Evolutionary conservation across 2,888 invertebrate genomes (phyloP), one percentile per base, ranked within the genome.

Genomic region (Archips crataeganus): DNA sequence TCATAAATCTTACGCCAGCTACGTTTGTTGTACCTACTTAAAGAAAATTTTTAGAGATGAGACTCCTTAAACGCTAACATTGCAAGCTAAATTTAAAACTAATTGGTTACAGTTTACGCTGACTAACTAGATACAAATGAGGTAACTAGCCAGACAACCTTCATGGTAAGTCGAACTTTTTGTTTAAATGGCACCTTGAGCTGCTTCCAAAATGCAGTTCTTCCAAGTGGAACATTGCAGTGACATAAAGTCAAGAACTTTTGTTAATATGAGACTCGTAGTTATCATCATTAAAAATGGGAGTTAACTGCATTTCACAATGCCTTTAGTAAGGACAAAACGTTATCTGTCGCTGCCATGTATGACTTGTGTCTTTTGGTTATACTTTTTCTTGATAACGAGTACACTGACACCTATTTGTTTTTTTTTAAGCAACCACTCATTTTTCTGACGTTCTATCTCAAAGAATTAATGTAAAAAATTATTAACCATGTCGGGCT

Each of bases 171-270:
- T 75, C 74, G 70, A 62, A 70, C 74, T 69, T 70, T 75, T 79
- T 82, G 77, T 78, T 70, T 61, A 66, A 76, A 76, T 13, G 47
- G 23, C 59, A 68, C 82, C 82, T 82, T 82, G 81, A 72, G 72
- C 77, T 74, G 70, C 77, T 80, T 82, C 75, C 65, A 71, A 75
- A 71, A 74, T 67, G 63, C 70, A 62, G 36, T 23, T 66, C 61
- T 49, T 54, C 63, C 42, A 36, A 71, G 71, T 65, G 51, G 66
- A 71, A 71, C 65, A 71, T 60, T 60, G 23, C 73, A 15, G 63
- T 32, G 62, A 72, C 63, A 68, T 61, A 47, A 57, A 68, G 32
- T 60, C 68, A 73, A 73, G 63, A 59, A 69, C 68, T 49, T 68
- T 62, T 68, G 66, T 49, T 64, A 34, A 57, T 63, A 49, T 47